Conservation (phyloP, 2,113 vertebrate genomes). For the Cyprinodon brontotheroides region DNA sequence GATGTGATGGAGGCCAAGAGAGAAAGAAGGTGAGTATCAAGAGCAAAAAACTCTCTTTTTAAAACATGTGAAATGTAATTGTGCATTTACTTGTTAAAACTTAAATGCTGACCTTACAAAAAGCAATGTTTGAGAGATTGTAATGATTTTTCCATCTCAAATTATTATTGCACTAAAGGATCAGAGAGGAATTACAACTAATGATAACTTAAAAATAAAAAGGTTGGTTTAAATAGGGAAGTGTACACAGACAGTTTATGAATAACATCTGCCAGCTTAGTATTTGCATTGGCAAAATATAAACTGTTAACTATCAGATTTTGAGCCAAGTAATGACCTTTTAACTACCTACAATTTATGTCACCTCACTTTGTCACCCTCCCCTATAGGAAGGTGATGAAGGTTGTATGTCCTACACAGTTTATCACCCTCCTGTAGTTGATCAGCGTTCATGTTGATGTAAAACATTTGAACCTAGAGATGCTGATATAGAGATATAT, state of each 20-base stretch:
- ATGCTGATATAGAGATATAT: neutral
- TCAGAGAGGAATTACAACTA: neutral
- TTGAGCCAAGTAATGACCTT: slow-evolving; percentile 3
- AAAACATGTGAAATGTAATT: too few relatives aligned
- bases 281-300: neutral
- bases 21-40: too few relatives aligned
- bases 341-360: slow-evolving; percentile 2
- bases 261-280: neutral
- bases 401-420: too few relatives aligned
- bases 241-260: neutral
- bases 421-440: neutral
- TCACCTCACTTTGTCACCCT: neutral
- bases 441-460: neutral
- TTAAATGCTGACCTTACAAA: too few relatives aligned
- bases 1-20: too few relatives aligned
- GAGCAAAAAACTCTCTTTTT: too few relatives aligned
- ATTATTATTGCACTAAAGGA: too few relatives aligned
- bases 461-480: neutral
- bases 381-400: too few relatives aligned
- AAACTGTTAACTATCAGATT: neutral
- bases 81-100: too few relatives aligned
- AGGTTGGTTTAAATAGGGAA: neutral
- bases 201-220: neutral
- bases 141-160: too few relatives aligned
- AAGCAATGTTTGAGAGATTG: too few relatives aligned